A percentile compares a stretch with the other conserved stretches of the same genome.
These are phyloP conservation scores for Calliopum simillimum DNA, from an alignment of 2,888 invertebrate genomes.

Conservation along the genomic window DNA sequence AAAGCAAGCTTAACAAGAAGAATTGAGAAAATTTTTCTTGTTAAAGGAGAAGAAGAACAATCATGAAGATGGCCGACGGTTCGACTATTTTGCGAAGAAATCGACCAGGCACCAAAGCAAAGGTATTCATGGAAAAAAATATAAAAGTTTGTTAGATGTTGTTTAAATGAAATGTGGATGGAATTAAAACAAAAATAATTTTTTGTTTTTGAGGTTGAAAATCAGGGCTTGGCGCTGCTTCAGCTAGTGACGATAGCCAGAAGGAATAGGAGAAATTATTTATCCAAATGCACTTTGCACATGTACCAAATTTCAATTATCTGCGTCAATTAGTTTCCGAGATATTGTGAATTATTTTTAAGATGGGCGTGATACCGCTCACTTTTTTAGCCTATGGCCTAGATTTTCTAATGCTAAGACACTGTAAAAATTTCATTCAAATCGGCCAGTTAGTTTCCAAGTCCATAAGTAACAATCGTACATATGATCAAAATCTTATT, in stretches of 20 bases:
- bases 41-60: conserved; percentile 42
- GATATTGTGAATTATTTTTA: no score
- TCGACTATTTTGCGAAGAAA: conserved; percentile 87
- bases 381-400: no score
- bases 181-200: background rate
- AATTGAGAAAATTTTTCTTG: conserved; percentile 38
- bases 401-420: no score
- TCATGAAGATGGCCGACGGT: conserved; percentile 87
- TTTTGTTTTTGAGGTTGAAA: conserved; percentile 40
- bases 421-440: no score
- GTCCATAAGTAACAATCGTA: no score
- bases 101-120: conserved; percentile 90
- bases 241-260: background rate
- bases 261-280: no score
- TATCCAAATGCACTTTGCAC: no score
- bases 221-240: conserved; percentile 43
- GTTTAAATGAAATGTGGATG: background rate
- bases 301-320: no score
- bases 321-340: no score
- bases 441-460: no score
- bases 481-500: no score
- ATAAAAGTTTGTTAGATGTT: background rate
- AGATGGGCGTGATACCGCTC: no score
- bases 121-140: conserved; percentile 70
- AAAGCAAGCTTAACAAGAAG: conserved; percentile 15